Conservation (phyloP, 2,888 invertebrate species). For the Steromphala cineraria region DNA sequence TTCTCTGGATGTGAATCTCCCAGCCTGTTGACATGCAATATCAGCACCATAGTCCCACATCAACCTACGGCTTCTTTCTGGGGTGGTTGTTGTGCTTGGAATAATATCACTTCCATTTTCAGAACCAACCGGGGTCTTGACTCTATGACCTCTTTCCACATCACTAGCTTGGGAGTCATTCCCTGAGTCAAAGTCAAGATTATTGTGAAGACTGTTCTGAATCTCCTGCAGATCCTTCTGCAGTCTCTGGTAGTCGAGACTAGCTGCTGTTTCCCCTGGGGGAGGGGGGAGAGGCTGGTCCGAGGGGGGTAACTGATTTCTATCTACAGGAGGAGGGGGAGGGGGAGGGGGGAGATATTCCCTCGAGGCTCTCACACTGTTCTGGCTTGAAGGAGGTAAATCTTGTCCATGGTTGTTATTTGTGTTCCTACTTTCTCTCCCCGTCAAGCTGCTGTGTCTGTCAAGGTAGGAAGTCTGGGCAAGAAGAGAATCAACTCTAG, state of each 20-base stretch:
- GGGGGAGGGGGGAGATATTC: neutral
- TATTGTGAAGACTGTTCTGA: constrained; percentile 54
- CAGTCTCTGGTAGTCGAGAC: constrained; percentile 56
- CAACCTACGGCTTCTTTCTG: constrained; percentile 43
- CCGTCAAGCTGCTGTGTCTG: neutral
- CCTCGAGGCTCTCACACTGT: neutral
- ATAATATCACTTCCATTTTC: constrained; percentile 40
- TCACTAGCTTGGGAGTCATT: constrained; percentile 31
- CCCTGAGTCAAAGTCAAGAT: constrained; percentile 40
- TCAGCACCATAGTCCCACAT: constrained; percentile 67
- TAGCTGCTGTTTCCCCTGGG: neutral
- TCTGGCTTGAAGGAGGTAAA: neutral
- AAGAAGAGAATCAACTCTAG: neutral
- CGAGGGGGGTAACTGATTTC: neutral
- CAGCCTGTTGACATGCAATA: constrained; percentile 52
- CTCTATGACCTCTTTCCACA: neutral
- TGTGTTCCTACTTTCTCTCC: no score
- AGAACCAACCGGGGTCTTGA: neutral
- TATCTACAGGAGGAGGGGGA: neutral
- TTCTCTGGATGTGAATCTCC: constrained; percentile 43
- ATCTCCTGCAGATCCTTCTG: constrained; percentile 71
- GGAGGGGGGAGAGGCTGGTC: neutral
- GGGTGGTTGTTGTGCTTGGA: constrained; percentile 43
- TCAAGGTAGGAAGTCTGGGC: neutral
- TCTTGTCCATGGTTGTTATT: no score